Evolutionary conservation across 53 echinoderm and acorn worm species (phyloP), one percentile per base, ranked within the genome.

Genomic region (Crossaster papposus): DNA sequence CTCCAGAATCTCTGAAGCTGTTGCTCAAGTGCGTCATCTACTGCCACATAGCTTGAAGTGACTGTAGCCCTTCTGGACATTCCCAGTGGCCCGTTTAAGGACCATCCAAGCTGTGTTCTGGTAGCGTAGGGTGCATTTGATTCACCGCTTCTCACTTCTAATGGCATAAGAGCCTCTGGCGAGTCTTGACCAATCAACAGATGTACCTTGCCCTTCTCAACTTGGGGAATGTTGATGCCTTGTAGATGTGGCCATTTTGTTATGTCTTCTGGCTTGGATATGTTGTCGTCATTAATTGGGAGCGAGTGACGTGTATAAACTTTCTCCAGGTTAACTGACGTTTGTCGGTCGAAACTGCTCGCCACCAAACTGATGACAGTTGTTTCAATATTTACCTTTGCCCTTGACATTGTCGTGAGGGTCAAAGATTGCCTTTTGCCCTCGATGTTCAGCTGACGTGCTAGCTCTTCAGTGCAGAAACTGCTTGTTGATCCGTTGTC

Each of bases 1-100:
- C 62, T 74, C 82, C 90, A 83, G 32, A 90, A 90, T 50, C 36
- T 51, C 55, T 90, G 54, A 28, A 90, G 70, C 62, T 90, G 90
- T 64, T 17, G 29, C 29, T 89, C 54, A 32, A 90, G 50, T 2
- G 74, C 17, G 22, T 74, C 74, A 28, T 74, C 65, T 4, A 28
- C 65, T 65, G 65, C 28, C n/a, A 65, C 28, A 65, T 26, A 64
- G n/a, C 28, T 65, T n/a, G 65, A 65, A 3, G 51, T 78, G 23
- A 24, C 78, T 12, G 38, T 23, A 50, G 20, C 22, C 78, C 26
- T 44, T 4, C 14, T 78, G 20, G 78, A 18, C 50, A 38, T 78
- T 78, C 78, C 78, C n/a, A 78, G n/a, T 50, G 81, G 81, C 63
- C 80, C 80, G 52, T 80, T 80, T 30, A 80, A 26, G 28, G 80